Evolutionary conservation across 2,113 vertebrate species (phyloP).

Genomic region (Podilymbus podiceps): DNA sequence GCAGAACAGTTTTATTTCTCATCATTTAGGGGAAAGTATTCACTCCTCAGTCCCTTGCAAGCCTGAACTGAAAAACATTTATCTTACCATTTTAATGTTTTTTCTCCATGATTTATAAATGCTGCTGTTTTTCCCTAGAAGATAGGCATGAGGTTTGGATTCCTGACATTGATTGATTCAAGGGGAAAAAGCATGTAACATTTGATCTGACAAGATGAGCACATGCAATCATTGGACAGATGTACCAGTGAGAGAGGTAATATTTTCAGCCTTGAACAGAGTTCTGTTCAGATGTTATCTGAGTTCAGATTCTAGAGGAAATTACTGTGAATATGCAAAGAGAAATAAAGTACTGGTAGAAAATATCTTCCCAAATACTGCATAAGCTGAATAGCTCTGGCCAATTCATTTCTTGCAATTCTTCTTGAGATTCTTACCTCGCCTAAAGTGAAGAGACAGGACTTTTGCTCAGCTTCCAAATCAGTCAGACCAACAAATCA

Average conservation of each 20-base stretch:
- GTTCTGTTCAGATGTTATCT: neutral
- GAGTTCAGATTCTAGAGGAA: neutral
- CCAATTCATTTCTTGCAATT: neutral
- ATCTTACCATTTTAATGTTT: neutral
- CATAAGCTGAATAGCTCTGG: neutral
- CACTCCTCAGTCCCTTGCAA: neutral
- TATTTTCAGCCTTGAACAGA: neutral
- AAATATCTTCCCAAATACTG: neutral
- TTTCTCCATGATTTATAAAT: neutral
- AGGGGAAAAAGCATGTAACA: neutral
- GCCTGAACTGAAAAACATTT: neutral
- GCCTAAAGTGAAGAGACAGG: neutral
- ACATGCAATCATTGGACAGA: neutral
- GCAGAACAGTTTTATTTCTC: neutral
- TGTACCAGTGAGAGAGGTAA: neutral
- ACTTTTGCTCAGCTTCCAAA: neutral
- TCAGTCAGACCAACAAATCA: neutral
- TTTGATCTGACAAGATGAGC: neutral
- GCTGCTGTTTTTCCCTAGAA: neutral
- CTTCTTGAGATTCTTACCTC: neutral
- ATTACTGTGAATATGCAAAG: neutral
- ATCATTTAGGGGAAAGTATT: neutral
- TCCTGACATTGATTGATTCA: slow-evolving; percentile 6
- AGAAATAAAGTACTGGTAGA: neutral
- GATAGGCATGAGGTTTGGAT: neutral